Evolutionary conservation across 2,888 invertebrate species (phyloP).

Genomic region (Perizoma flavofasciatum): DNA sequence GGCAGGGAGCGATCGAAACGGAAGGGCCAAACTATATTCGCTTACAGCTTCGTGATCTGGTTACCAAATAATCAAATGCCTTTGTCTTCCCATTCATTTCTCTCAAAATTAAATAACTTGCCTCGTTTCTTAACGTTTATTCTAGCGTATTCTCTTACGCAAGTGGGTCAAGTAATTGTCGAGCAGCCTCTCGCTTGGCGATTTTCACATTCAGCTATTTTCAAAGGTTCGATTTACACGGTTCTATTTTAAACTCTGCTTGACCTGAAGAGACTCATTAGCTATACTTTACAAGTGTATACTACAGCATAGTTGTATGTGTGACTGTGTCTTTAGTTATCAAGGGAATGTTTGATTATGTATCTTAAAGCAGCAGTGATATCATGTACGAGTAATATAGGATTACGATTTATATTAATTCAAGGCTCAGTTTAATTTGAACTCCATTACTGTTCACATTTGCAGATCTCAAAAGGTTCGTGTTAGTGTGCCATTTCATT

Average conservation of each 20-base stretch:
- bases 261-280: neutral
- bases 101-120: neutral
- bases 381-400: no score
- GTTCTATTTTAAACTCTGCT: slow-evolving; percentile 16
- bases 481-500: slow-evolving; percentile 31
- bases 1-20: slow-evolving; percentile 1
- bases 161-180: slow-evolving; percentile 36
- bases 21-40: slow-evolving; percentile 6
- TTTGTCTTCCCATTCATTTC: slow-evolving; percentile 9
- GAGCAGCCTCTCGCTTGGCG: slow-evolving; percentile 23
- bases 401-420: neutral
- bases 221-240: slow-evolving; percentile 18
- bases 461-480: slow-evolving; percentile 7
- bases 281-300: no score
- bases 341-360: no score
- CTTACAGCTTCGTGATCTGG: slow-evolving; percentile 16
- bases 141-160: slow-evolving; percentile 17
- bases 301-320: no score
- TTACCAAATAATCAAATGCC: slow-evolving; percentile 9
- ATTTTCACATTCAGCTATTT: slow-evolving; percentile 34
- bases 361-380: no score
- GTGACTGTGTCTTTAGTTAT: no score
- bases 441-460: neutral
- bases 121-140: slow-evolving; percentile 11
- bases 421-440: neutral